Percentiles rank a stretch among this genome's conserved stretches.
phyloP scores from a whole-genome alignment of 2,888 invertebrate genomes.

The Trachelus tabidus region DNA sequence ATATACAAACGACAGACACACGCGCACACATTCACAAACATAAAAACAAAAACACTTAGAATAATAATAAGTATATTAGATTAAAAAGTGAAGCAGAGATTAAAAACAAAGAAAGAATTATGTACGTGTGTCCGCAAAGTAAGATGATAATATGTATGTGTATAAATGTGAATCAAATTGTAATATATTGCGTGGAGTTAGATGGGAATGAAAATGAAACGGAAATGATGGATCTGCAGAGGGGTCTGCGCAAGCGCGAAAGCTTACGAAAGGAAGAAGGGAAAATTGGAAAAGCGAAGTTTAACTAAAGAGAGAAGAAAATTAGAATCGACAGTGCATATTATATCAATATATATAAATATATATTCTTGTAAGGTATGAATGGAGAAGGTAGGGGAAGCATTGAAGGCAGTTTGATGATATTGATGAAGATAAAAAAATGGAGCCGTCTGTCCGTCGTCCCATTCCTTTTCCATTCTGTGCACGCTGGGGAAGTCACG shows the following conservation, averaged over 20 bases:
- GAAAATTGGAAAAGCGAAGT: constrained; percentile 14
- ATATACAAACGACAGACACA: not conserved
- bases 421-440: not conserved
- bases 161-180: constrained; percentile 60
- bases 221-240: not conserved
- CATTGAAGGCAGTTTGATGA: constrained; percentile 17
- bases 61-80: constrained; percentile 1
- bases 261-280: constrained; percentile 12
- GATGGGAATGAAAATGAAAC: not conserved
- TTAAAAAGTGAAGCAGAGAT: not conserved
- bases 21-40: not conserved
- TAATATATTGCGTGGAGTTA: constrained; percentile 52
- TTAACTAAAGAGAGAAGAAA: constrained; percentile 17
- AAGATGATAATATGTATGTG: constrained; percentile 46
- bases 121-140: constrained; percentile 18
- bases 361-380: constrained; percentile 42
- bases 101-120: constrained; percentile 11
- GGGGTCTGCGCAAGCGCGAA: not conserved
- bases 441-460: not conserved
- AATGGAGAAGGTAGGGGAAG: constrained; percentile 13
- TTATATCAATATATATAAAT: constrained; percentile 28
- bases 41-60: constrained; percentile 7
- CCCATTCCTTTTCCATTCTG: constrained; percentile 1
- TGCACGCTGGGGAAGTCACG: not conserved
- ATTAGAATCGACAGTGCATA: constrained; percentile 33